A percentile compares a stretch with the other conserved stretches of the same genome.
phyloP scores from a whole-genome alignment of 2,797 vertebrate species.

The Todus mexicanus region DNA sequence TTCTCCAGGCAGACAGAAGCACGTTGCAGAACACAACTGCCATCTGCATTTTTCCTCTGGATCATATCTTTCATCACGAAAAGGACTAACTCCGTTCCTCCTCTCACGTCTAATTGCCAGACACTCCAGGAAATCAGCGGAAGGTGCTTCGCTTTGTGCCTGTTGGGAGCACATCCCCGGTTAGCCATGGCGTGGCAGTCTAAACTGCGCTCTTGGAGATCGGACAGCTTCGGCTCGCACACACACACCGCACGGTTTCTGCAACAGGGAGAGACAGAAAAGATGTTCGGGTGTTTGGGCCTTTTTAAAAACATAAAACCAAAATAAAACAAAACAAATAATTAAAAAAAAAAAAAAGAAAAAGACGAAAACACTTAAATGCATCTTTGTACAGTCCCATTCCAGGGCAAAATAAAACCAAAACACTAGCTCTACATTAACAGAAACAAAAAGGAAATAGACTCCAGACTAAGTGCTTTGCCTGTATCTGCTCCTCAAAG shows the following conservation, averaged over 20 bases:
- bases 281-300: too few species aligned
- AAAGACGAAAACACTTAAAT: background rate
- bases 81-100: background rate
- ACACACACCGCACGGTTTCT: too few species aligned
- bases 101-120: background rate
- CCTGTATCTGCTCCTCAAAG: background rate
- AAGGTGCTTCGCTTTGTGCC: too few species aligned
- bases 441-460: background rate
- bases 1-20: rapidly evolving
- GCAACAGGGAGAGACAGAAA: too few species aligned
- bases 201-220: background rate
- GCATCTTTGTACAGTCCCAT: background rate
- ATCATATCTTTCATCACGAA: background rate
- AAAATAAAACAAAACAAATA: too few species aligned
- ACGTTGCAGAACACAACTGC: background rate
- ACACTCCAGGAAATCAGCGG: background rate
- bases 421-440: background rate
- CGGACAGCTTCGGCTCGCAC: background rate
- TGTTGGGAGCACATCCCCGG: background rate
- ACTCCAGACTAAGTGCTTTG: background rate
- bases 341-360: too few species aligned
- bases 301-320: too few species aligned
- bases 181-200: slow-evolving; percentile 2
- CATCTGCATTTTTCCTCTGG: background rate
- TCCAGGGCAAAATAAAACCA: background rate